Percentiles rank a stretch among this genome's conserved stretches.
phyloP scores from a whole-genome alignment of 1,140 invertebrate genomes.

The Lucilia cuprina region DNA sequence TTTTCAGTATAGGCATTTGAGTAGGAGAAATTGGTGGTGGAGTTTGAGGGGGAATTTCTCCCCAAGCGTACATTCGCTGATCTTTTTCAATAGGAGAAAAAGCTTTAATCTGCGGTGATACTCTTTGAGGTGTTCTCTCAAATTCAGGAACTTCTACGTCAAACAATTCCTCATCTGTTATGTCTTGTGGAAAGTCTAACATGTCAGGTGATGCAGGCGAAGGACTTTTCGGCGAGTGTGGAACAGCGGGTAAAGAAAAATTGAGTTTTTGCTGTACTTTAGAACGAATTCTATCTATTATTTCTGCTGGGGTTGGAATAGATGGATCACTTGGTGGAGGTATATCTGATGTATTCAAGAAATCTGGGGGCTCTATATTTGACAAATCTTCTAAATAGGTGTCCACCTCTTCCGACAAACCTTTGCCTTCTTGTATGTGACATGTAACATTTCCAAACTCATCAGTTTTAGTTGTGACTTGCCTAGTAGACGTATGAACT shows the following conservation, averaged over 20 bases:
- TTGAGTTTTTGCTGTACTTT: neutral
- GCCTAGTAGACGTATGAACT: neutral
- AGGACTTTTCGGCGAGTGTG: neutral
- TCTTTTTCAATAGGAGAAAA: neutral
- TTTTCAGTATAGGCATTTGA: neutral
- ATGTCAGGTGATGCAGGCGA: neutral
- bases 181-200: neutral
- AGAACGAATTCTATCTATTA: neutral
- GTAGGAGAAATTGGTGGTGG: neutral
- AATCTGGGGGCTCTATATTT: neutral
- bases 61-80: neutral
- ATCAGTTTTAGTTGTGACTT: constrained; percentile 20
- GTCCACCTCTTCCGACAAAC: neutral
- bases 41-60: neutral
- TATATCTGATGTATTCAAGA: neutral
- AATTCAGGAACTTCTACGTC: neutral
- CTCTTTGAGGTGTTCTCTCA: neutral
- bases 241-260: neutral
- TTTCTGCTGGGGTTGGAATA: neutral
- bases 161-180: neutral
- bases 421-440: neutral
- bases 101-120: neutral
- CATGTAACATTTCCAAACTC: neutral
- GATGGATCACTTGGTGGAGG: neutral
- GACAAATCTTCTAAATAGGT: neutral